A percentile compares a stretch with the other conserved stretches of the same genome.
These are phyloP conservation scores for Tamias sibiricus DNA, from an alignment of 2,113 vertebrate species.

Conservation along the genomic window DNA sequence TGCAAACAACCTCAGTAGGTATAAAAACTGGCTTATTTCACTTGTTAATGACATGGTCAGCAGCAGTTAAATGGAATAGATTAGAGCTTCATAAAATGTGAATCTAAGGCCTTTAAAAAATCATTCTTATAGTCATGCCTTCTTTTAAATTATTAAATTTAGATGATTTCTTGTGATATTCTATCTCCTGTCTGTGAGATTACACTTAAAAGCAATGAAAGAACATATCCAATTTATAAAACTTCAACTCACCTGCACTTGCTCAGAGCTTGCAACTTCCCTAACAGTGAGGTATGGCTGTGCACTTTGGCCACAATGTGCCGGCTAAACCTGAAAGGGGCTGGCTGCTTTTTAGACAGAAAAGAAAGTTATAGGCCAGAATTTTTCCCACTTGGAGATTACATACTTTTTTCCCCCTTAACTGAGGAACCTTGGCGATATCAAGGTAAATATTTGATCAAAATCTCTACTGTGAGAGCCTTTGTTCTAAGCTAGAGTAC, in stretches of 20 bases:
- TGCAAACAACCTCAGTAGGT: not conserved
- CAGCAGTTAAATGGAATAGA: not conserved
- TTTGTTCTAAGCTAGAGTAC: constrained; percentile 71
- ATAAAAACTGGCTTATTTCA: not conserved
- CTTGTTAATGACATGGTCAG: not conserved
- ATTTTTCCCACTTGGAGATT: constrained; percentile 27
- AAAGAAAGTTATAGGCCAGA: constrained; percentile 38
- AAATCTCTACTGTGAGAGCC: constrained; percentile 42
- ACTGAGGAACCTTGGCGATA: constrained; percentile 26
- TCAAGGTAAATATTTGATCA: constrained; percentile 73
- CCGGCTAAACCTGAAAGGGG: not conserved
- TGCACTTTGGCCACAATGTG: not conserved
- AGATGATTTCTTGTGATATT: constrained; percentile 30
- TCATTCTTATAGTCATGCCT: not conserved
- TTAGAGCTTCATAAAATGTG: constrained; percentile 23
- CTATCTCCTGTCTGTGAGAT: not conserved
- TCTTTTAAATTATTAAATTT: not conserved
- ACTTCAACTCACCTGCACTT: not conserved
- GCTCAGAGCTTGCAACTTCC: not conserved
- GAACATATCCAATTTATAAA: constrained; percentile 1
- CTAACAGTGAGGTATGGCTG: not conserved
- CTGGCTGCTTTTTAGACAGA: constrained; percentile 16
- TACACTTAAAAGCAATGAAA: constrained; percentile 1
- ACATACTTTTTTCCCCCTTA: not conserved
- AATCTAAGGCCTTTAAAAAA: not conserved